Base-by-base conservation (phyloP, 2,888 invertebrate genomes). In the Selenia dentaria region DNA sequence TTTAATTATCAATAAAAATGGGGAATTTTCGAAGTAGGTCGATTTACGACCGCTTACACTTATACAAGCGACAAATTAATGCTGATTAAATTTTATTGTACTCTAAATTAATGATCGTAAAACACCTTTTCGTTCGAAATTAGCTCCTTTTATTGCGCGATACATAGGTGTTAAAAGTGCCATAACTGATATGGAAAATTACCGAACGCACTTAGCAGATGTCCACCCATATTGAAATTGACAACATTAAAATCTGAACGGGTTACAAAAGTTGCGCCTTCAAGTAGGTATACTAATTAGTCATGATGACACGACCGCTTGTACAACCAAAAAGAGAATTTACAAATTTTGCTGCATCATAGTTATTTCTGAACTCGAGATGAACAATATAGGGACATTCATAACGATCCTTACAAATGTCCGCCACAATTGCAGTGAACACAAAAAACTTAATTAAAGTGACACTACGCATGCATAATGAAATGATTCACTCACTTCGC, bases 371-470 rank as follows among this genome's bases (percentile, higher is more conserved):
- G 76, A 69, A 63, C 70, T 59, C 49, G 34, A 25, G 20, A 51
- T 56, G 58, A 64, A 77, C 75, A 78, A 79, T 77, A 67, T 69
- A 71, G 59, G 64, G 63, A 62, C 71, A 72, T 74, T 72, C 70
- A 71, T 76, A 77, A 74, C 68, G 67, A 69, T 64, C 74, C 71
- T 75, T 77, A 72, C 78, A 79, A 76, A 79, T 79, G 78, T 74
- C 78, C 70, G 73, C 70, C 73, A 78, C 81, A 79, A 81, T 77
- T 80, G 77, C 76, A 70, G 29, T 14, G 45, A 66, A 72, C 75
- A 83, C 74, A 77, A 83, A 79, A 83, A 85, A 84, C 83, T 84
- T 86, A 86, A 87, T 87, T 87, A 83, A 83, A 79, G 63, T 84
- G 86, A 87, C 84, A 84, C 80, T 79, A 70, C 66, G 76, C 77